Base-by-base conservation (phyloP, 2,888 invertebrate genomes). In the Exocentrus adspersus region DNA sequence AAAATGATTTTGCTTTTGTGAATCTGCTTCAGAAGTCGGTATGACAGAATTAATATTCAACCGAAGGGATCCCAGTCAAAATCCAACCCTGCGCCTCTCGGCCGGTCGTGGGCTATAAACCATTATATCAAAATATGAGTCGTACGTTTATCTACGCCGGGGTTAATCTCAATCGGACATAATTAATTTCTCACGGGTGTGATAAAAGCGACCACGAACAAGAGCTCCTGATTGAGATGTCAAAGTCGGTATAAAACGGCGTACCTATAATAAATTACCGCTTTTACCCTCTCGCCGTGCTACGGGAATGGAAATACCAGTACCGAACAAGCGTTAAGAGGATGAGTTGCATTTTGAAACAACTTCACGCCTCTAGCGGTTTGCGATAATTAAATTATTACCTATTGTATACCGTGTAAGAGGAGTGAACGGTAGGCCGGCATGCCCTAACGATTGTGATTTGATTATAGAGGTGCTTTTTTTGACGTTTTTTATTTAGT, bases 171-270 rank as follows among this genome's bases (percentile, higher is more conserved):
- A 79, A 80, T 80, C 77, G 76, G 68, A 73, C 72, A 74, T 80
- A 79, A 80, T 80, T 79, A 80, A 80, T 79, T 79, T 79, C 78
- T 78, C 77, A 78, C 78, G 79, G 78, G 78, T 75, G 77, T 75
- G 69, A 76, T 78, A 76, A 78, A 78, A 78, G 77, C 78, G 62
- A 73, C 74, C 77, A 76, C 78, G 79, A 80, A 78, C 78, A 78
- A 77, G 77, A 77, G 72, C 65, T 72, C 70, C 77, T 81, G 81
- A 81, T 81, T 81, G 80, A 81, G 80, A 77, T 76, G 79, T 81
- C 80, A 80, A 75, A 73, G 73, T 73, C 73, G 72, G 74, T 75
- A 76, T 70, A 76, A 79, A 80, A 77, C 73, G 75, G 69, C 66
- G 76, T 80, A n/a, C n/a, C n/a, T n/a, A 24, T 24, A 78, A 80